Percentiles rank a stretch among this genome's conserved stretches.
phyloP scores from a whole-genome alignment of 2,113 vertebrate species.

The Enhydra lutris region DNA sequence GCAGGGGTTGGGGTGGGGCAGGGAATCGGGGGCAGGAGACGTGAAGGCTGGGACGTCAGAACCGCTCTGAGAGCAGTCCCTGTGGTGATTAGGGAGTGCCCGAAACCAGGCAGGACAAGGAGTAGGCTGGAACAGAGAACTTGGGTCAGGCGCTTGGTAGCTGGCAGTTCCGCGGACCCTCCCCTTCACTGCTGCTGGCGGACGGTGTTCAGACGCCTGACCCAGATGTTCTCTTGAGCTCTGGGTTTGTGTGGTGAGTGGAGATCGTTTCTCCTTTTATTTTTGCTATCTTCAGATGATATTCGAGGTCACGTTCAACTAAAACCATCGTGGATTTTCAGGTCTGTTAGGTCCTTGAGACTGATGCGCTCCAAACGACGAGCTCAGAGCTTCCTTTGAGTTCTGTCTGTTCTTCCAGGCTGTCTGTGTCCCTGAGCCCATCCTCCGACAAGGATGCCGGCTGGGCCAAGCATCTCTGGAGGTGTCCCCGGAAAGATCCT shows the following conservation, averaged over 20 bases:
- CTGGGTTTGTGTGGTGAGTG: not conserved
- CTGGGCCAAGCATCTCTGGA: not conserved
- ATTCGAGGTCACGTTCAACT: not conserved
- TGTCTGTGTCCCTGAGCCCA: not conserved
- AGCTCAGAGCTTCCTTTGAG: not conserved
- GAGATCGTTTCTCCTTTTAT: not conserved
- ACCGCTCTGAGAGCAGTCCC: not conserved
- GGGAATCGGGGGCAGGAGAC: too few species aligned
- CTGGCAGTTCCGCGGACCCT: not conserved
- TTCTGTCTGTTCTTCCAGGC: not conserved
- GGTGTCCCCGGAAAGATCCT: not conserved
- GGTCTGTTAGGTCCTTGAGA: not conserved
- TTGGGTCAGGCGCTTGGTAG: not conserved
- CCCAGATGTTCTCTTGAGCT: not conserved
- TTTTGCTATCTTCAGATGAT: not conserved
- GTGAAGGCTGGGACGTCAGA: not conserved
- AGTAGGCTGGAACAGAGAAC: not conserved
- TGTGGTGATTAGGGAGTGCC: not conserved
- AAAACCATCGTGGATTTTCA: not conserved
- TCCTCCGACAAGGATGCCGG: not conserved
- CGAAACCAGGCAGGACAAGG: not conserved
- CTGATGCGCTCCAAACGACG: not conserved
- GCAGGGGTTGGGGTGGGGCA: accelerated
- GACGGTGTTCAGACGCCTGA: not conserved
- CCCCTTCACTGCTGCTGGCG: not conserved